Evolutionary conservation across 2,888 invertebrate genomes (phyloP), one percentile per base, ranked within the genome.

Genomic region (Trisateles emortualis): DNA sequence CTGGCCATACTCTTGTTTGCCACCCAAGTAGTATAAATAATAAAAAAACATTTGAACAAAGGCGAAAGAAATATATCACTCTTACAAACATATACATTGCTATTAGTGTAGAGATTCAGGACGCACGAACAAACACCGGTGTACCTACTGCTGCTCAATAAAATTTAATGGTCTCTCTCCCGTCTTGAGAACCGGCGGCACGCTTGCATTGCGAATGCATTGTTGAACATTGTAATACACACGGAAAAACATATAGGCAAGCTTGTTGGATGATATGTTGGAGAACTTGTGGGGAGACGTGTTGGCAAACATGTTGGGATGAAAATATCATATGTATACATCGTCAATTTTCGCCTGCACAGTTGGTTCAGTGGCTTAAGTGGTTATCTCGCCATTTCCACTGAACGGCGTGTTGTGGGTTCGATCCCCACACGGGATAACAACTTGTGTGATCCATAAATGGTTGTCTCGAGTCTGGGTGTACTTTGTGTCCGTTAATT

Each of bases 121-220:
- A n/a, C 49, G 35, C 40, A 40, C 43, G 49, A 59, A 57, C 65
- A 64, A 64, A 59, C 42, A 35, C 33, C 19, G 9, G 38, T 59
- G 46, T 52, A 48, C n/a, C n/a, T n/a, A n/a, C 50, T 47, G 36
- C 47, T 47, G 42, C 47, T 59, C 68, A 59, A 68, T 68, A 68
- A 59, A 64, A 59, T 68, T 54, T 66, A 68, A 66, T 66, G 66
- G 59, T 64, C 43, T 47, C 44, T 22, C 26, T 26, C n/a, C n/a
- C 35, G 24, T 26, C 32, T 49, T 24, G n/a, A 16, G 33, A 39
- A 8, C 33, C 36, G 41, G 19, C 35, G 41, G 41, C 47, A 38
- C 45, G 51, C 29, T 35, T 46, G 51, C 50, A 60, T 35, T 43
- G 35, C 11, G 39, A 54, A 48, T 59, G 59, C 64, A 64, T 53